Conservation (phyloP, 2,797 vertebrate genomes). For the Chelon labrosus region DNA sequence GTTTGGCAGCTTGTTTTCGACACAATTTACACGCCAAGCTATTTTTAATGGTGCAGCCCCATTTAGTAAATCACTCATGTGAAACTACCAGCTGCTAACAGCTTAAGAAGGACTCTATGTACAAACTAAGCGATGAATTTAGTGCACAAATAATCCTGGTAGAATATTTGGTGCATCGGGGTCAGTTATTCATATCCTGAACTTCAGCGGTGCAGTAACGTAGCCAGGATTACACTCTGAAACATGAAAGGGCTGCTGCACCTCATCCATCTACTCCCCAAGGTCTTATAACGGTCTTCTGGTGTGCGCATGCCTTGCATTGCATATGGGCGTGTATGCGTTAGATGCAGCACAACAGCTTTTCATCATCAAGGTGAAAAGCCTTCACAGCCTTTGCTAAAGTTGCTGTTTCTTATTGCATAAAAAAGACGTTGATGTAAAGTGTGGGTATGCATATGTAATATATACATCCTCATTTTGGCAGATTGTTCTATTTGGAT, state of each 20-base stretch:
- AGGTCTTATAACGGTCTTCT: conserved; percentile 7
- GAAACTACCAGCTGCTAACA: not conserved
- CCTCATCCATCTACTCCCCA: conserved; percentile 19
- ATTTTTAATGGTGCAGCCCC: not conserved
- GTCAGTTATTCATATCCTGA: conserved; percentile 26
- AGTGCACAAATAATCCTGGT: conserved; percentile 1
- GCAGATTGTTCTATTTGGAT: conserved; percentile 9
- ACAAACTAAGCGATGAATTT: not conserved
- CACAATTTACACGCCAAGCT: not conserved
- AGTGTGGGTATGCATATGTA: not conserved
- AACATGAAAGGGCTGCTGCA: conserved; percentile 27
- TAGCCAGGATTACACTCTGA: conserved; percentile 8
- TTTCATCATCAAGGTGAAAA: conserved; percentile 17
- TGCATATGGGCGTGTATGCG: not conserved
- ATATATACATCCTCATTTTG: not conserved
- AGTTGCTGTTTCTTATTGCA: not conserved
- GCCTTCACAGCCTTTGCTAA: conserved; percentile 1
- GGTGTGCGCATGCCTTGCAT: conserved; percentile 2
- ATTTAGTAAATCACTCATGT: not conserved
- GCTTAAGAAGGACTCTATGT: not conserved
- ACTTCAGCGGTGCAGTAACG: conserved; percentile 12
- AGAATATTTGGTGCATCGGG: conserved; percentile 9
- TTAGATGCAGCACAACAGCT: not conserved
- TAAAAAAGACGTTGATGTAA: conserved; percentile 2
- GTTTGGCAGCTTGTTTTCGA: not conserved